phyloP scores from a whole-genome alignment of 2,113 vertebrate genomes.

The Mesembrinibis cayennensis region DNA sequence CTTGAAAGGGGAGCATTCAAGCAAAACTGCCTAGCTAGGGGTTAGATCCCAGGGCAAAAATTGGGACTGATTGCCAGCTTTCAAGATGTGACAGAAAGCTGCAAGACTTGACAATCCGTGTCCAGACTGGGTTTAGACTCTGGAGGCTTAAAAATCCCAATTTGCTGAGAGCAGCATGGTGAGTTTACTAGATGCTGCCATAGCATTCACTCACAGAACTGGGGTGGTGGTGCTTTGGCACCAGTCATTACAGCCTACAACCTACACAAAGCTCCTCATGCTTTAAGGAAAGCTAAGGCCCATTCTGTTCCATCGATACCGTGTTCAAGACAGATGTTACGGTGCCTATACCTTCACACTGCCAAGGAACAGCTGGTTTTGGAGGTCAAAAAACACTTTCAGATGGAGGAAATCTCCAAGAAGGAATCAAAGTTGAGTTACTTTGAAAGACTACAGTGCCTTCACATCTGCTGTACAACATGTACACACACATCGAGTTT shows the following conservation, averaged over 20 bases:
- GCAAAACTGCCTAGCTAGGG: background rate
- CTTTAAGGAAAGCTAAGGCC: background rate
- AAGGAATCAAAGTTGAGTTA: background rate
- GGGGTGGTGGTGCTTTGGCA: background rate
- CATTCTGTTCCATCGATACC: fast-evolving
- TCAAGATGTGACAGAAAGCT: background rate
- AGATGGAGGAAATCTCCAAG: background rate
- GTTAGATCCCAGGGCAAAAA: background rate
- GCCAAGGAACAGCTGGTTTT: background rate
- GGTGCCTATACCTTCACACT: background rate
- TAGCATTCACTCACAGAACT: background rate
- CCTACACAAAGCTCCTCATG: background rate
- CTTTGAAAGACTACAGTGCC: background rate
- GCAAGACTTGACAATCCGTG: background rate
- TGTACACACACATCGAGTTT: fast-evolving
- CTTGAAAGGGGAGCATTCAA: background rate
- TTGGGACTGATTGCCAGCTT: background rate
- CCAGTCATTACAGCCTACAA: background rate
- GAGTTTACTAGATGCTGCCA: background rate
- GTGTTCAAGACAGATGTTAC: background rate
- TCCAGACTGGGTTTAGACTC: background rate
- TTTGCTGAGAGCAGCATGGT: background rate
- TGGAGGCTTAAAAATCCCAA: background rate
- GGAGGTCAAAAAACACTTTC: background rate
- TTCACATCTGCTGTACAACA: background rate